These are phyloP conservation scores for Hydroisotoma schaefferi DNA, from an alignment of 2,888 invertebrate species.

Conservation along the genomic window DNA sequence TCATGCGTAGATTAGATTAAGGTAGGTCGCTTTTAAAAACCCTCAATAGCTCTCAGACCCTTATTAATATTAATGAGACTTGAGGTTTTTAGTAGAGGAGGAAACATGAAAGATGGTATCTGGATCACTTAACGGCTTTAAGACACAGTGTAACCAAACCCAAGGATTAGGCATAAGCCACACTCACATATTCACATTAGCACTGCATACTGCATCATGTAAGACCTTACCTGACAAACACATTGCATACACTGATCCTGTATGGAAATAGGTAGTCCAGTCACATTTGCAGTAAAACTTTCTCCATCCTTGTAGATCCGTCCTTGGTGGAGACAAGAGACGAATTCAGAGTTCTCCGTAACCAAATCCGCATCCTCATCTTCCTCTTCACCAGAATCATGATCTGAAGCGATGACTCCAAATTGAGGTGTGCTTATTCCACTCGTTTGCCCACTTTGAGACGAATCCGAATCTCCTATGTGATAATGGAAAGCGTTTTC, in stretches of 20 bases:
- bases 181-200: neutral
- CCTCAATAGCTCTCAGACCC: too few relatives aligned
- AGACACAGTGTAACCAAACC: too few relatives aligned
- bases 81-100: too few relatives aligned
- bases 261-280: conserved; percentile 50
- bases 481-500: too few relatives aligned
- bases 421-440: conserved; percentile 20
- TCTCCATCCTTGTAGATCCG: conserved; percentile 52
- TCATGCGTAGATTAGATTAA: too few relatives aligned
- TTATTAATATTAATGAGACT: too few relatives aligned
- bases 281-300: conserved; percentile 52
- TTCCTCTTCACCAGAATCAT: conserved; percentile 30
- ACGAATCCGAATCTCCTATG: conserved; percentile 30
- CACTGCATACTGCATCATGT: too few relatives aligned
- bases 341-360: conserved; percentile 36
- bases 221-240: conserved; percentile 51
- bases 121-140: too few relatives aligned
- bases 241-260: conserved; percentile 54
- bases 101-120: too few relatives aligned
- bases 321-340: conserved; percentile 51
- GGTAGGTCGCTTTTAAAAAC: too few relatives aligned
- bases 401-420: conserved; percentile 17
- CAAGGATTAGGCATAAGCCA: neutral
- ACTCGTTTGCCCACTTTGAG: conserved; percentile 24
- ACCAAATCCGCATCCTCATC: conserved; percentile 36